Conservation (phyloP, 2,113 vertebrate genomes). For the Salvelinus namaycush region DNA sequence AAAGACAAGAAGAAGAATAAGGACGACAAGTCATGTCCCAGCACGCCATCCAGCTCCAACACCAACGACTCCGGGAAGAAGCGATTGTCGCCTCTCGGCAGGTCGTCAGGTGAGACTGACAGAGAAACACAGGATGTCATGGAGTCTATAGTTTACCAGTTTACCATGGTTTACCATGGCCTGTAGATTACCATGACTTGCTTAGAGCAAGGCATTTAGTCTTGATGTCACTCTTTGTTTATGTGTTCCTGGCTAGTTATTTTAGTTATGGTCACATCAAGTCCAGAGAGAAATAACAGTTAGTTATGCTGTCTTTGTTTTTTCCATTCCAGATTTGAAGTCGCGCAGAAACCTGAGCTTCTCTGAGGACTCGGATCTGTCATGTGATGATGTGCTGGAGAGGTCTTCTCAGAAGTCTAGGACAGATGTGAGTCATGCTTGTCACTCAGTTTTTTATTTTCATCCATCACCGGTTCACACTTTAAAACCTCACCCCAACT, state of each 20-base stretch:
- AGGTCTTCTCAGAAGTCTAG: slow-evolving; percentile 92
- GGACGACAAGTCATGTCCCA: slow-evolving; percentile 85
- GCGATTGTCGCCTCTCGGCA: slow-evolving; percentile 70
- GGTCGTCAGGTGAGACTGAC: slow-evolving; percentile 76
- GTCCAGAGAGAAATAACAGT: neutral
- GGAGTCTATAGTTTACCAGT: no score
- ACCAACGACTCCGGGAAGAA: slow-evolving; percentile 86
- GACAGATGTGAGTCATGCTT: slow-evolving; percentile 80
- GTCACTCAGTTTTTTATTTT: neutral
- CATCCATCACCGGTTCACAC: neutral
- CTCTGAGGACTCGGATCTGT: slow-evolving; percentile 96
- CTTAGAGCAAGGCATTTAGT: neutral
- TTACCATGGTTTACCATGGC: no score
- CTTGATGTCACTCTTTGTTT: neutral
- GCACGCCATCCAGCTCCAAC: slow-evolving; percentile 88
- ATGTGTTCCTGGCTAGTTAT: neutral
- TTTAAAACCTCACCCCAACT: neutral
- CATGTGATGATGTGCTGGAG: slow-evolving; percentile 92
- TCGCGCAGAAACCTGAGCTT: slow-evolving; percentile 89
- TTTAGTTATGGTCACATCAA: neutral
- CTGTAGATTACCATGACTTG: neutral
- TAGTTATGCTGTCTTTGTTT: neutral
- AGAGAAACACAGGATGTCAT: neutral
- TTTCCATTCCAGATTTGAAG: slow-evolving; percentile 78
- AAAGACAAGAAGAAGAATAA: slow-evolving; percentile 86